Conservation (phyloP, 2,888 invertebrate genomes). For the Glaucopsyche alexis region DNA sequence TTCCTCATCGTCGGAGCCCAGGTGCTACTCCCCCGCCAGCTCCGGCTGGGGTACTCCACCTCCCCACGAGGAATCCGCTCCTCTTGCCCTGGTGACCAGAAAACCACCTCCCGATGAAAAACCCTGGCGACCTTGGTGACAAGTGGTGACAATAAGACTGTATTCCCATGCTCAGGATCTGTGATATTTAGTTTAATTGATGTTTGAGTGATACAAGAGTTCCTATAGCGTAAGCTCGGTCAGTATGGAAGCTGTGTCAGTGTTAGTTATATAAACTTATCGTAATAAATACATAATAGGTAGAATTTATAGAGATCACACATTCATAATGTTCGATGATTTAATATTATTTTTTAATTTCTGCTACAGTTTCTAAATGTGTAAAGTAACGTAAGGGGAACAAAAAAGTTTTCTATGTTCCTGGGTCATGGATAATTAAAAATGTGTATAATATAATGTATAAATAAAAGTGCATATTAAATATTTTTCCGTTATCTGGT, state of each 20-base stretch:
- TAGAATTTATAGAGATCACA: background rate
- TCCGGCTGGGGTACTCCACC: slow-evolving; percentile 73
- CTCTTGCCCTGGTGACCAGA: slow-evolving; percentile 87
- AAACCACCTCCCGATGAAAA: slow-evolving; percentile 83
- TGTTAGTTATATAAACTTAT: background rate
- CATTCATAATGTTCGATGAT: background rate
- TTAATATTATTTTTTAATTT: no score
- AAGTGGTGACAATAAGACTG: slow-evolving; percentile 80
- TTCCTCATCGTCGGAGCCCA: slow-evolving; percentile 82
- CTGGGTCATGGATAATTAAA: no score
- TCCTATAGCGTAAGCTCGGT: slow-evolving; percentile 47
- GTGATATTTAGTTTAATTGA: slow-evolving; percentile 47
- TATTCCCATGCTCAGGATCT: slow-evolving; percentile 47
- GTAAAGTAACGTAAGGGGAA: no score
- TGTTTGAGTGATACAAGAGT: slow-evolving; percentile 44
- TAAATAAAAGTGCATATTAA: no score
- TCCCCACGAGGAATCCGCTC: slow-evolving; percentile 69
- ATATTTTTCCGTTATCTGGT: no score
- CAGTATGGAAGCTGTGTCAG: slow-evolving; percentile 46
- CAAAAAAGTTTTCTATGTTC: no score
- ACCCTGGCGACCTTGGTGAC: slow-evolving; percentile 91
- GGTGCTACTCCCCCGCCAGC: slow-evolving; percentile 81
- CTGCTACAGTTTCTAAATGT: no score
- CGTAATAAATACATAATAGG: background rate
- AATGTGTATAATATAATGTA: no score